Conservation (phyloP, 2,113 vertebrate genomes). For the Ivindomyrus marchei region DNA sequence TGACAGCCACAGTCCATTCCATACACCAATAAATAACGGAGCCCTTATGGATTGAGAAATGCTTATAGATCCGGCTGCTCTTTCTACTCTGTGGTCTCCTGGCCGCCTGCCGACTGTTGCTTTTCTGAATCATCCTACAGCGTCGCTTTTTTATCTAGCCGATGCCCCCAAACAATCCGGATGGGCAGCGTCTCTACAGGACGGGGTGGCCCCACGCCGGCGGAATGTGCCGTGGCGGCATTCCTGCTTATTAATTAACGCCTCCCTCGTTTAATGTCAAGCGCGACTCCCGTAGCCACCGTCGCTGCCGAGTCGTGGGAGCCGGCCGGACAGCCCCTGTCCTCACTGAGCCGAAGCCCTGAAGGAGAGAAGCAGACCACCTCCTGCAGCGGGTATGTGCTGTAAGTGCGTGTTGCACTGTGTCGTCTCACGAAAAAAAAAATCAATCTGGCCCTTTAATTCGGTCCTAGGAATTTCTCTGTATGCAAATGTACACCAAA, state of each 20-base stretch:
- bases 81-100: background rate
- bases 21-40: conserved; percentile 39
- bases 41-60: conserved; percentile 56
- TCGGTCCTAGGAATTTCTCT: conserved; percentile 51
- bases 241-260: background rate
- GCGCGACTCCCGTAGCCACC: background rate
- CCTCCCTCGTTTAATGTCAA: background rate
- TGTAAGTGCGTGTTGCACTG: background rate
- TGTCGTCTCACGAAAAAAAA: background rate
- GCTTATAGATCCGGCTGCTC: conserved; percentile 32
- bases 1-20: conserved; percentile 33
- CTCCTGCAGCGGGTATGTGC: background rate
- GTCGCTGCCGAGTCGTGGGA: background rate
- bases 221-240: background rate
- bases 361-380: background rate
- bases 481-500: conserved; percentile 40
- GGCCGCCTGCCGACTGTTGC: background rate
- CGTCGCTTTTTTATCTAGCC: background rate
- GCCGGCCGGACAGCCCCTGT: background rate
- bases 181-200: background rate
- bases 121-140: background rate
- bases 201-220: background rate
- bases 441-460: conserved; percentile 49
- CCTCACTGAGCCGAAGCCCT: background rate
- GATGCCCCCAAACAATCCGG: background rate